phyloP scores from a whole-genome alignment of 2,113 vertebrate species.

The Crotalus horridus region DNA sequence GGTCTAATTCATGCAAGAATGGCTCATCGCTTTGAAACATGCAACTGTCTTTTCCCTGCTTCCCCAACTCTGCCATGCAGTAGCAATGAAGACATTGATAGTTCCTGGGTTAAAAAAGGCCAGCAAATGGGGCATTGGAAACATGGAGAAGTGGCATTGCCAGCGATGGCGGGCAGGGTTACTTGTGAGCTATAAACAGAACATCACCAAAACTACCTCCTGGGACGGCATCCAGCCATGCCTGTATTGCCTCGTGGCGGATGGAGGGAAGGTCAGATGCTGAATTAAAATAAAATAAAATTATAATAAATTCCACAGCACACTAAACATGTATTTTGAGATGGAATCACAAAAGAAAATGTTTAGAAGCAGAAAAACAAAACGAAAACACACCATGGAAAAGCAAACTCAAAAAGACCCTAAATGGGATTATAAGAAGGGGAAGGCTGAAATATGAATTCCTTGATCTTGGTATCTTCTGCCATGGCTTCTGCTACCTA shows the following conservation, averaged over 20 bases:
- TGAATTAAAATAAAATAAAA: conserved; percentile 76
- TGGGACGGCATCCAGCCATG: conserved; percentile 96
- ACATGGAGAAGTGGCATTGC: conserved; percentile 49
- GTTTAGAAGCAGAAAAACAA: conserved; percentile 35
- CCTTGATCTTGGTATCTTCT: neutral
- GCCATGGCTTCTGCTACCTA: neutral
- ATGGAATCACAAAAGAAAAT: conserved; percentile 44
- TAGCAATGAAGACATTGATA: conserved; percentile 52
- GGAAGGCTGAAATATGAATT: neutral
- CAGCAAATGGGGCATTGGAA: conserved; percentile 71
- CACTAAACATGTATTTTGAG: conserved; percentile 21
- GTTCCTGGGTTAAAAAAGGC: conserved; percentile 64
- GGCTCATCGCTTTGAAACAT: conserved; percentile 53
- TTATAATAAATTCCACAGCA: conserved; percentile 64
- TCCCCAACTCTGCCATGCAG: conserved; percentile 62
- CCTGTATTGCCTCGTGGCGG: conserved; percentile 90
- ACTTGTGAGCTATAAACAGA: conserved; percentile 61
- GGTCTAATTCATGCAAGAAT: conserved; percentile 60
- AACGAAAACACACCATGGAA: neutral
- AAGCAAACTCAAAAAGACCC: neutral
- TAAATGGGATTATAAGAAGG: neutral
- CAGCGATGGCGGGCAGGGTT: conserved; percentile 58
- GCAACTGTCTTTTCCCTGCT: conserved; percentile 50
- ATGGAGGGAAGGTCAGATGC: conserved; percentile 85
- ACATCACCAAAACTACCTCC: conserved; percentile 89